A percentile compares a stretch with the other conserved stretches of the same genome.
These are phyloP conservation scores for Fregetta grallaria DNA, from an alignment of 2,113 vertebrate genomes.

Conservation along the genomic window DNA sequence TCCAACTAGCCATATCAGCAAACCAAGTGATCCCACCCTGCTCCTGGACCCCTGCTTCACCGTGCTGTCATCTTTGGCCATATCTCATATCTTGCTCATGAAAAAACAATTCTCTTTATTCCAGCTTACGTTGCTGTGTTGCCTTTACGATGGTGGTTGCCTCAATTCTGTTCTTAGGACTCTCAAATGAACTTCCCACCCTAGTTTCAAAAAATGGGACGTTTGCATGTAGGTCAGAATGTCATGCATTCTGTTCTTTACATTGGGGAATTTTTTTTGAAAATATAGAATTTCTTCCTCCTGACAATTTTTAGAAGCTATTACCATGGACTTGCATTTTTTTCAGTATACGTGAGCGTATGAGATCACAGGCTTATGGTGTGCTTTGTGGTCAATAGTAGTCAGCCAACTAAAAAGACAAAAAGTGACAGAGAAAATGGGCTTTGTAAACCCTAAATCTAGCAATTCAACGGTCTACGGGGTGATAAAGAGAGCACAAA, in stretches of 20 bases:
- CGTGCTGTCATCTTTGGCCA: accelerated
- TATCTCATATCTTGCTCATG: neutral
- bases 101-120: neutral
- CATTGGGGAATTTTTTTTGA: neutral
- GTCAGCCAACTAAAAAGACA: neutral
- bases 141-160: neutral
- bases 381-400: neutral
- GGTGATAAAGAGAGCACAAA: neutral
- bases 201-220: neutral
- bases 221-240: neutral
- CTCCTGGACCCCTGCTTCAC: neutral
- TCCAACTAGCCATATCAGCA: neutral
- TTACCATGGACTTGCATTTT: neutral
- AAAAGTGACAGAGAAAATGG: neutral
- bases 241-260: neutral
- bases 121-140: neutral
- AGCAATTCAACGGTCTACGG: neutral
- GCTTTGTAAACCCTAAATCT: neutral
- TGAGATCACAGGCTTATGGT: neutral
- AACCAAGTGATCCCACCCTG: neutral
- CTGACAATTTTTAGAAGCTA: neutral
- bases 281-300: neutral
- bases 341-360: neutral
- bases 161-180: neutral
- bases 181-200: neutral